Base-by-base conservation (phyloP, 2,797 vertebrate genomes). In the Scleropages formosus region DNA sequence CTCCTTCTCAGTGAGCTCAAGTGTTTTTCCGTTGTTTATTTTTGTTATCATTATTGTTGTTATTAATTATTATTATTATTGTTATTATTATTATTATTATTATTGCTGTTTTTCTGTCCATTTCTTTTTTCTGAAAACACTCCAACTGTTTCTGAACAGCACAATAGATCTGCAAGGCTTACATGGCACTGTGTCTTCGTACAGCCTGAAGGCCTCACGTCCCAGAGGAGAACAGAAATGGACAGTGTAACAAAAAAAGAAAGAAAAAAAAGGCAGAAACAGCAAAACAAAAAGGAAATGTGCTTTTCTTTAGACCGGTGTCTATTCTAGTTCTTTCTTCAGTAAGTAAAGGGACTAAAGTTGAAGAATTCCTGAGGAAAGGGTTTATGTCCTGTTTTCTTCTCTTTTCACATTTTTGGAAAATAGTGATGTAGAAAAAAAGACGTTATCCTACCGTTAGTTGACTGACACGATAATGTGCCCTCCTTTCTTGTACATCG, bases 281-380 rank as follows among this genome's bases (percentile, higher is more conserved):
- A 26, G 22, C n/a, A 49, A 39, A 68, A 65, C 26, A 24, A 68
- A 66, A 68, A 9, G 66, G 56, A 47, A n/a, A 67, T 72, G 64
- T 90, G 86, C 89, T 86, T 90, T 90, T 89, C 88, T 91, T 86
- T 88, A 82, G 86, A 89, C 90, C 88, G 82, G 82, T 89, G 85
- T 92, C 91, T 91, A 88, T 84, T 86, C 85, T 90, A 91, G 86
- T 84, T 87, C 85, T 84, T 88, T 88, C 85, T 69, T 91, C 85
- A 79, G 85, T 89, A 85, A 85, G 88, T 88, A 88, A 80, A 81
- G 76, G 89, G 90, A 90, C 88, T 84, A 86, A 65, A 58, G 69
- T 46, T 22, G 87, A 85, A 89, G 63, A 78, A 85, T 88, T 87
- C 77, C 78, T 88, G 84, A 2, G 90, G 60, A 66, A 77, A 75